Evolutionary conservation across 2,888 invertebrate species (phyloP), one percentile per base, ranked within the genome.

Genomic region (Coleophora flavipennella): DNA sequence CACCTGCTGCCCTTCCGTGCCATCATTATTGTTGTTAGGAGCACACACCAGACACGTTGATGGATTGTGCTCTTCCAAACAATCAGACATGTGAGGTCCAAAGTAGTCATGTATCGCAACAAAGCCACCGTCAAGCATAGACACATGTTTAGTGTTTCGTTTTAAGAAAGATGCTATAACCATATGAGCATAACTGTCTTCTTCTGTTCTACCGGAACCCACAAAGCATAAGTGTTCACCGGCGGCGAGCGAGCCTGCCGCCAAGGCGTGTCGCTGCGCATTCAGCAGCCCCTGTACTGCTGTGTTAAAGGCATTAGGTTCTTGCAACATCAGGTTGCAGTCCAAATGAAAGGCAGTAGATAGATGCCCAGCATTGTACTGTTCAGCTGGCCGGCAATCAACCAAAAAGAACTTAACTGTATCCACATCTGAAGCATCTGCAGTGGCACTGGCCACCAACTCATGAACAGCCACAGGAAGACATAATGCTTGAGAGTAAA

Each of bases 261-360:
- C 94, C 41, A 95, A 84, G 2, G 94, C 93, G 72, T 93, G 95
- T 44, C 90, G 89, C 70, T 98, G 97, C 8, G 96, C 95, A 62
- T 93, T 92, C 38, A 97, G 83, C 46, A 97, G 78, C 1, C 97
- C 97, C 76, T 96, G 95, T 3, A 98, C 96, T 13, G 98, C 97
- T 26, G 95, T 96, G 43, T 92, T 90, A 73, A 99, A 99, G 38
- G 97, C 95, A 50, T 91, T 90, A 1, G 98, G 99, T 69, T 97
- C 97, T 84, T 97, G 96, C 42, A 99, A 86, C 96, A 99, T 96
- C 60, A 99, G 86, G 76, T 96, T 95, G 60, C 97, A 97, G 74
- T 99, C 99, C 47, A 99, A 87, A 79, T 99, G 98, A 84, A 99
- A 99, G 40, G 99, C 99, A 38, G 97, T 98, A 1, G 96, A 93